Base-by-base conservation (phyloP, 2,113 vertebrate species). In the Lepidiolamprologus cunningtoni region DNA sequence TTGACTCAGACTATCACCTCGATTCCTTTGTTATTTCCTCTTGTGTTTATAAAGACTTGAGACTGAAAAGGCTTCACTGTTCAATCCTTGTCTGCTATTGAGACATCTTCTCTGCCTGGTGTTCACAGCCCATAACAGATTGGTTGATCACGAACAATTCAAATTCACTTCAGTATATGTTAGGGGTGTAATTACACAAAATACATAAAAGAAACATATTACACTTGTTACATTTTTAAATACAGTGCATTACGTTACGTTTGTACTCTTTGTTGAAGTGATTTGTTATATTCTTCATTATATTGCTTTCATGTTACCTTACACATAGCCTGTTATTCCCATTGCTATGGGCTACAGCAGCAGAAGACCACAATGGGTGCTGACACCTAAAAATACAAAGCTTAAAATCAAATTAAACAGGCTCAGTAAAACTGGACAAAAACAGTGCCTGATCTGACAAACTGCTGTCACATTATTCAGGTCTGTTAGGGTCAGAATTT, bases 341-440 rank as follows among this genome's bases (percentile, higher is more conserved):
- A 13, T 26, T 55, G 21, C 21, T 0, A 0, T 23, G 21, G 3
- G 21, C 53, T 55, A 23, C 0, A 23, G 2, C 53, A 55, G 21
- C 53, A 55, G 53, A 55, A 13, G 53, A 55, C 11, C 53, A 55
- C 21, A 55, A 55, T 4, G 0, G 6, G 21, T 55, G 21, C 53
- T 55, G 53, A 54, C n/a, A 54, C 9, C 52, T 21, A 53, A 53
- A 53, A 21, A 3, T 53, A 53, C 52, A 53, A 53, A 21, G 9
- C 52, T 21, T 53, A 0, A 53, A 53, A 53, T 53, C 1, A 53
- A 53, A 21, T 21, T 53, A 53, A 53, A 53, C 19, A 53, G 52
- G 52, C 52, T 53, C 19, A 53, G 9, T 53, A 53, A 53, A 53
- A 53, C 3, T 53, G 52, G 52, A 53, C 52, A 53, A 21, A n/a